phyloP scores from a whole-genome alignment of 2,888 invertebrate genomes.

The Drosophila atripex region DNA sequence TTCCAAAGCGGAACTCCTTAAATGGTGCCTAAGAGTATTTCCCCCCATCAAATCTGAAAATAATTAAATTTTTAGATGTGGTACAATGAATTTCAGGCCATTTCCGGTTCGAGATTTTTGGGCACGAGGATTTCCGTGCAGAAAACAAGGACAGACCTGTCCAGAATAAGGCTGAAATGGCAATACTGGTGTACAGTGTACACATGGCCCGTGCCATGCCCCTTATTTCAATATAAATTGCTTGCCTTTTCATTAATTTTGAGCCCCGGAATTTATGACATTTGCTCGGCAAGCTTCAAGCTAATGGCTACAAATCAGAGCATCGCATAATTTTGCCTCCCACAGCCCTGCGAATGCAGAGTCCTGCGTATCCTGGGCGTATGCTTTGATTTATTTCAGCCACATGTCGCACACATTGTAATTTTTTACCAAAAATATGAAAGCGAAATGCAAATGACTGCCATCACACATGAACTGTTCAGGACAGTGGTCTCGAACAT shows the following conservation, averaged over 20 bases:
- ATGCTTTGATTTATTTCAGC: conserved; percentile 66
- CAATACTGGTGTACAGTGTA: no score
- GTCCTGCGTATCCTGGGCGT: neutral
- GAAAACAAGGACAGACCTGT: no score
- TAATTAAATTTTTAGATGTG: no score
- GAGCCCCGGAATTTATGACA: conserved; percentile 56
- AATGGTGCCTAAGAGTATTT: no score
- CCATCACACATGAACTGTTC: conserved; percentile 37
- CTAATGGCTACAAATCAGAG: conserved; percentile 64
- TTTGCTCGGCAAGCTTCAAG: conserved; percentile 36
- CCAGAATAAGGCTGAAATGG: no score
- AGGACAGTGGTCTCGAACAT: neutral
- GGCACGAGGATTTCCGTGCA: no score
- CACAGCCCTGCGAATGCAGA: neutral
- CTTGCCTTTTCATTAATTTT: conserved; percentile 62
- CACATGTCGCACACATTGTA: conserved; percentile 70
- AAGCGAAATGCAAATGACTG: conserved; percentile 62
- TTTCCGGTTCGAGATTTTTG: no score
- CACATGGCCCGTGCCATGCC: neutral
- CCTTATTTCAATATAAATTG: conserved; percentile 44
- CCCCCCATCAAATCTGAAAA: no score
- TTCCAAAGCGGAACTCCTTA: no score
- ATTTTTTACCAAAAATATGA: conserved; percentile 62
- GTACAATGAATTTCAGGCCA: no score
- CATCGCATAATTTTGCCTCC: conserved; percentile 43